phyloP scores from a whole-genome alignment of 64 coral and sea anemone genomes.

The Porites lutea region DNA sequence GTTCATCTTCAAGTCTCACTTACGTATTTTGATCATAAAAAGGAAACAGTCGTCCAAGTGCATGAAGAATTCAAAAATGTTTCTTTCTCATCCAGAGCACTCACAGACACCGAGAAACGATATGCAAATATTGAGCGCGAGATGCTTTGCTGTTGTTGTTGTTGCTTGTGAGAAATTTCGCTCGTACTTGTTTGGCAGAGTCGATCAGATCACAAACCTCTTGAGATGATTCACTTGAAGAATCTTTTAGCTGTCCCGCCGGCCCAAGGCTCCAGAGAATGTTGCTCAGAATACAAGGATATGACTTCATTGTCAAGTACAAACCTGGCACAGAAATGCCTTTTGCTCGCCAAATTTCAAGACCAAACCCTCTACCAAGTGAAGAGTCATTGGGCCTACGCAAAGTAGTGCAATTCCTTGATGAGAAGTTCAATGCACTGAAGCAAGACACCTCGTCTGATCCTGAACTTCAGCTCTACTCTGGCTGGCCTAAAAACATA shows the following conservation, averaged over 20 bases:
- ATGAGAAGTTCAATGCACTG: not conserved
- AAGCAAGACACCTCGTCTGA: constrained; percentile 11
- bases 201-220: constrained; percentile 16
- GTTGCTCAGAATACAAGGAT: constrained; percentile 18
- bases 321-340: not conserved
- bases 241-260: constrained; percentile 11
- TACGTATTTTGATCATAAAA: constrained; percentile 7
- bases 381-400: too few species aligned
- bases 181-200: constrained; percentile 9
- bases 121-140: not conserved
- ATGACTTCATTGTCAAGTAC: constrained; percentile 36
- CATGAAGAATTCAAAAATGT: not conserved
- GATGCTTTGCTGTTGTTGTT: not conserved
- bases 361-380: too few species aligned
- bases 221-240: constrained; percentile 37
- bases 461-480: constrained; percentile 12
- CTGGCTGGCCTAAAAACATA: constrained; percentile 40
- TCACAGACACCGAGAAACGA: constrained; percentile 5
- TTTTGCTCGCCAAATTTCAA: not conserved
- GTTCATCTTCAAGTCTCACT: not conserved
- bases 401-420: too few species aligned
- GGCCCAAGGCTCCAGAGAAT: constrained; percentile 26
- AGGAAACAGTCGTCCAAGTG: not conserved
- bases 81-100: not conserved
- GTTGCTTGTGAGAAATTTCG: constrained; percentile 4